A percentile compares a stretch with the other conserved stretches of the same genome.
These are phyloP conservation scores for Sebastes fasciatus DNA, from an alignment of 2,113 vertebrate species.

Conservation along the genomic window DNA sequence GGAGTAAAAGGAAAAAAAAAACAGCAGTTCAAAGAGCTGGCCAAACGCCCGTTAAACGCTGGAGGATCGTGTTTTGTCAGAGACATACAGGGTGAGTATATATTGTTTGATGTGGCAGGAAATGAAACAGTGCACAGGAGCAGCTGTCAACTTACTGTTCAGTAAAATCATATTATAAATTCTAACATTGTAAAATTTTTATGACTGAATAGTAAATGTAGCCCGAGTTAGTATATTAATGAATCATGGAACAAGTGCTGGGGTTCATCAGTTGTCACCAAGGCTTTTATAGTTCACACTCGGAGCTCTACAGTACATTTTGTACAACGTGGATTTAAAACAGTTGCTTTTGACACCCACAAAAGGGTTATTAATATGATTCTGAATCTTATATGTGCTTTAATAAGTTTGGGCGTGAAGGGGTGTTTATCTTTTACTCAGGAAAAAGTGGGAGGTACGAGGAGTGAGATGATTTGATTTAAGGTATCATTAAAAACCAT, in stretches of 20 bases:
- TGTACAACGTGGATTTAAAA: slow-evolving; percentile 11
- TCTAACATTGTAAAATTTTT: slow-evolving; percentile 24
- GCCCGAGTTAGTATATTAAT: slow-evolving; percentile 23
- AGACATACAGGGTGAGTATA: slow-evolving; percentile 68
- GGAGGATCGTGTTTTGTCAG: slow-evolving; percentile 52
- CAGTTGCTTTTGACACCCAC: neutral
- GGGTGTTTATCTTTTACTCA: slow-evolving; percentile 8
- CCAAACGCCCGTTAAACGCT: slow-evolving; percentile 26
- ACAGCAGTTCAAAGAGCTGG: slow-evolving; percentile 38
- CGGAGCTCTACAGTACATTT: slow-evolving; percentile 18
- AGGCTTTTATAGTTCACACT: slow-evolving; percentile 26
- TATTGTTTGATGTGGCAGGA: slow-evolving; percentile 63
- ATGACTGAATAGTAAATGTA: slow-evolving; percentile 22
- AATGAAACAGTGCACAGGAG: slow-evolving; percentile 52
- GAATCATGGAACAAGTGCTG: slow-evolving; percentile 55
- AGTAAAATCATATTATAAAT: slow-evolving; percentile 19
- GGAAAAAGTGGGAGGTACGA: slow-evolving; percentile 6
- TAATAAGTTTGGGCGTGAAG: neutral
- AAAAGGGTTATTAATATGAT: neutral
- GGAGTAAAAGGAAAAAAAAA: slow-evolving; percentile 29
- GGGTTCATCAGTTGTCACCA: slow-evolving; percentile 55
- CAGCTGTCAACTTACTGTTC: slow-evolving; percentile 48
- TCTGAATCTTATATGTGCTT: neutral
- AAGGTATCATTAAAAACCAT: slow-evolving; percentile 44
- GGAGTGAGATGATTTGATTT: slow-evolving; percentile 37